Base-by-base conservation (phyloP, 2,888 invertebrate genomes). In the Ormia ochracea region DNA sequence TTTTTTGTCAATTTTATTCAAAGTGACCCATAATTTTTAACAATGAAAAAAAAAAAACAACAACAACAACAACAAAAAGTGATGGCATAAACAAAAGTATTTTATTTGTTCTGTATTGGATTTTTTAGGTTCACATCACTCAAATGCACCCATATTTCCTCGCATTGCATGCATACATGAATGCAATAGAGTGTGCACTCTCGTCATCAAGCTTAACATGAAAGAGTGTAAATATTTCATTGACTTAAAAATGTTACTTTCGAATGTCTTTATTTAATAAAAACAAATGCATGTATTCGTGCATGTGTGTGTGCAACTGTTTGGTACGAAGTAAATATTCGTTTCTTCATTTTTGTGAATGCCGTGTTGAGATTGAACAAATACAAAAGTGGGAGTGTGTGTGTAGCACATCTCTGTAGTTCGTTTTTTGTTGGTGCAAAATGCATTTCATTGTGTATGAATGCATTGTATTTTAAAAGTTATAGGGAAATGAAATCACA, bases 11-110 rank as follows among this genome's bases (percentile, higher is more conserved):
- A 69, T 78, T 73, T 58, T 68, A 28, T 54, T 61, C 59, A 69
- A 38, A 82, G 63, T 79, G 81, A 79, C 79, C 79, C 81, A 77
- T 69, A 81, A 79, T 75, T 50, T 63, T 19, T 65, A 17, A 52
- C 43, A 45, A 41, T 3, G 28, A 56, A 4, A 45, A 45, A 48
- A 12, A 52, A 28, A 31, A 38, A 26, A 50, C 19, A 0, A 19
- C 38, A 21, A 48, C n/a, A n/a, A n/a, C n/a, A n/a, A n/a, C n/a
- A n/a, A n/a, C n/a, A n/a, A n/a, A n/a, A n/a, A n/a, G n/a, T n/a
- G n/a, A n/a, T n/a, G n/a, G n/a, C n/a, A n/a, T n/a, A n/a, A n/a
- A n/a, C n/a, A n/a, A n/a, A n/a, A n/a, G n/a, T n/a, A n/a, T n/a
- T n/a, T n/a, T n/a, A n/a, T n/a, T n/a, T n/a, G n/a, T 73, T 45